phyloP scores from a whole-genome alignment of 2,113 vertebrate genomes.

The Turnix velox region DNA sequence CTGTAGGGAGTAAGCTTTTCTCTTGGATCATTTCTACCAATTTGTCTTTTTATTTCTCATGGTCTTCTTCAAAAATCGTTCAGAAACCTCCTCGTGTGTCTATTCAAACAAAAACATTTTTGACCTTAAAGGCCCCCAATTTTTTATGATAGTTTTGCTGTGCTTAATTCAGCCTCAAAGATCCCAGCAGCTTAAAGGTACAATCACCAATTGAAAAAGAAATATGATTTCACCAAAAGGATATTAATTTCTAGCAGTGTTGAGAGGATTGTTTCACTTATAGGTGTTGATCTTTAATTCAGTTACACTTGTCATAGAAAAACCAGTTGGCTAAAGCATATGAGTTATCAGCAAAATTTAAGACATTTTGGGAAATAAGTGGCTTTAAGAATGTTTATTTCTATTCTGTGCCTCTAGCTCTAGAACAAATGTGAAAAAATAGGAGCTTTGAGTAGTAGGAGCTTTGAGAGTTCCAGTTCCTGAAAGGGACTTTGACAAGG shows the following conservation, averaged over 20 bases:
- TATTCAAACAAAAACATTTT: background rate
- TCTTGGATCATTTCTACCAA: background rate
- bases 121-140: background rate
- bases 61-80: fast-evolving
- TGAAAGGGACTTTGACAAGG: background rate
- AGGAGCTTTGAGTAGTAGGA: too few species aligned
- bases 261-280: background rate
- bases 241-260: background rate
- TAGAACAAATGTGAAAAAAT: too few species aligned
- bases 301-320: background rate
- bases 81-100: fast-evolving
- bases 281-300: background rate
- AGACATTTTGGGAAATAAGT: background rate
- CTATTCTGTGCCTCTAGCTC: background rate
- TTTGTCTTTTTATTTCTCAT: background rate
- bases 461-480: background rate
- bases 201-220: background rate
- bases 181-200: background rate
- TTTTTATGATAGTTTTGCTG: background rate
- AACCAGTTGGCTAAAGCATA: background rate
- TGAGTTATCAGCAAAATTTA: background rate
- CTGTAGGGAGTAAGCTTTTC: background rate
- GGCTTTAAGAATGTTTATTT: background rate
- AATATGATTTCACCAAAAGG: background rate
- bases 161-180: background rate